These are phyloP conservation scores for Acrocera orbiculus DNA, from an alignment of 2,888 invertebrate genomes.

Conservation along the genomic window DNA sequence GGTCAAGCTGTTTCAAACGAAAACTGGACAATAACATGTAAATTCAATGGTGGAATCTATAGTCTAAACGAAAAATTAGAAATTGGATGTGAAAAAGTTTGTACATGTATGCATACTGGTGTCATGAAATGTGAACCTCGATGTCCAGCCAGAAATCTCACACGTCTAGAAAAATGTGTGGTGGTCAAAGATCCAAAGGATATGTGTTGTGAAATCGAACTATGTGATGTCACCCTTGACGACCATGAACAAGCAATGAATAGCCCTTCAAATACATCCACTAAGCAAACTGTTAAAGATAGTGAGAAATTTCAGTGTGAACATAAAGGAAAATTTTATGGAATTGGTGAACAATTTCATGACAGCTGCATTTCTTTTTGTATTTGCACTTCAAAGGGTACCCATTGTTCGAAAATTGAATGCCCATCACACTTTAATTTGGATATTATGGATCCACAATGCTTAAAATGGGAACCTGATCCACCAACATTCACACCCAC, in stretches of 20 bases:
- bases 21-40: constrained; percentile 14
- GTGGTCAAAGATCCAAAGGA: constrained; percentile 68
- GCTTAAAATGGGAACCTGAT: constrained; percentile 70
- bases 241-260: constrained; percentile 44
- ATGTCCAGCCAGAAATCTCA: constrained; percentile 39
- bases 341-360: constrained; percentile 55
- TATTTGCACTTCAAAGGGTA: constrained; percentile 49
- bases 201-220: constrained; percentile 65
- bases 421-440: constrained; percentile 72
- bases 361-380: constrained; percentile 68
- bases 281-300: not conserved
- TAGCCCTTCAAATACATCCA: constrained; percentile 11
- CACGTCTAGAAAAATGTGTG: constrained; percentile 54
- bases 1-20: not conserved
- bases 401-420: constrained; percentile 61
- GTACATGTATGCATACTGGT: constrained; percentile 57
- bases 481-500: constrained; percentile 50
- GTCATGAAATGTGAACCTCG: constrained; percentile 55
- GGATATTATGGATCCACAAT: constrained; percentile 69
- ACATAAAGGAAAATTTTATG: constrained; percentile 22
- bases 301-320: constrained; percentile 26
- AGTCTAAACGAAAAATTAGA: constrained; percentile 53
- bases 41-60: constrained; percentile 44
- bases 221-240: constrained; percentile 70
- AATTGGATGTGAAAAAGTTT: constrained; percentile 64